Base-by-base conservation (phyloP, 2,888 invertebrate genomes). In the Dasysyrphus tricinctus region DNA sequence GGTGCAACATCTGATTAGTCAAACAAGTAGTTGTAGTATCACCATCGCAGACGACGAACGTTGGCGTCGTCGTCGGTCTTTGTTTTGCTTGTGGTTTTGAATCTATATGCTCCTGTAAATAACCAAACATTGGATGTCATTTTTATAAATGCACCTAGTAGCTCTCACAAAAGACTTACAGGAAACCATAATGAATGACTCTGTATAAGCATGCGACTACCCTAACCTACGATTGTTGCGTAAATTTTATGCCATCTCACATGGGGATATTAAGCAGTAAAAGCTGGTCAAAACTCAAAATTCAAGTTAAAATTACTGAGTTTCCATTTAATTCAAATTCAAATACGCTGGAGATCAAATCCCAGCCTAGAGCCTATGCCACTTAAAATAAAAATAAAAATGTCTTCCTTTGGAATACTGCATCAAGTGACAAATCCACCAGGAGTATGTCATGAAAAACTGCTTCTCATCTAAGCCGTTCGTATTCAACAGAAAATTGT, bases 151-250 rank as follows among this genome's bases (percentile, higher is more conserved):
- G 49, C 70, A 61, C 14, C 24, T 42, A 24, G 5, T 32, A 32
- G 54, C 54, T 29, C 32, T 29, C 69, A 73, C 56, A 80, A 75
- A 63, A 32, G 63, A 49, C 69, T 70, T 69, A 56, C 37, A 56
- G 65, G 56, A 34, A 56, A 34, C 29, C 67, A 65, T 80, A 76
- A 76, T 84, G 84, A 84, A 84, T 84, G 80, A 80, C 61, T 39
- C 56, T 51, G 19, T 39, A 39, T 7, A 39, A 42, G 42, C 42
- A 16, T 16, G 9, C 3, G 16, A 34, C 5, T 57, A 57, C 37
- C 37, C 37, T 57, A 57, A n/a, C 47, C 32, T 65, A 56, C 2
- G 29, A 61, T 32, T 37, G 39, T 83, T 83, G 80, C 80, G 79
- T 83, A 75, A 74, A 74, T 73, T 51, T 69, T 51, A 24, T 24